Evolutionary conservation across 2,113 vertebrate genomes (phyloP).

Genomic region (Alosa alosa): DNA sequence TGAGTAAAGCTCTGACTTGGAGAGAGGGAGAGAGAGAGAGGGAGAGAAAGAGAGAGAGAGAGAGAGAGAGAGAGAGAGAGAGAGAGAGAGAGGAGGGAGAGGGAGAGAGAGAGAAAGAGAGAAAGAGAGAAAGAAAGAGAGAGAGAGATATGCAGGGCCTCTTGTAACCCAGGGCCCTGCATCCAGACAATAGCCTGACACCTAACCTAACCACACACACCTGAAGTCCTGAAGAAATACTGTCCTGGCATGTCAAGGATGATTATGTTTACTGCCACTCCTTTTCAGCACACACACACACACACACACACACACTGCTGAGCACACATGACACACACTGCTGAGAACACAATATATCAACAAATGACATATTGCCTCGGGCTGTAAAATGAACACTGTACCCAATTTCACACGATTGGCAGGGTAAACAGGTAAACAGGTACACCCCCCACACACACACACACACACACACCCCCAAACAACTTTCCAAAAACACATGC

Average conservation of each 20-base stretch:
- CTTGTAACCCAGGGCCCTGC: neutral
- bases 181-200: no score
- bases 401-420: no score
- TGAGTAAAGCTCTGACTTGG: no score
- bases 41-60: conserved; percentile 35
- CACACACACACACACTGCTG: neutral
- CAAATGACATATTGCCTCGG: no score
- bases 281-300: neutral
- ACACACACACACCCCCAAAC: neutral
- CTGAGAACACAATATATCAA: no score
- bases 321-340: no score
- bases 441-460: neutral
- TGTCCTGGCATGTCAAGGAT: no score
- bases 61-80: no score
- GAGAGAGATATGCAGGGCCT: neutral
- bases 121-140: conserved; percentile 23
- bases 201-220: no score
- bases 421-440: neutral
- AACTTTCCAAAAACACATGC: neutral
- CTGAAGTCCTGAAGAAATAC: no score
- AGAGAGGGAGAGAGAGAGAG: neutral
- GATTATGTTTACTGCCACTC: neutral
- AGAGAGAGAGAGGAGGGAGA: conserved; percentile 28
- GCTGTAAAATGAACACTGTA: no score
- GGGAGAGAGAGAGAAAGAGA: conserved; percentile 25